A percentile compares a stretch with the other conserved stretches of the same genome.
Conservation (phyloP, 2,888 invertebrate species). For the Lithosia quadra region DNA sequence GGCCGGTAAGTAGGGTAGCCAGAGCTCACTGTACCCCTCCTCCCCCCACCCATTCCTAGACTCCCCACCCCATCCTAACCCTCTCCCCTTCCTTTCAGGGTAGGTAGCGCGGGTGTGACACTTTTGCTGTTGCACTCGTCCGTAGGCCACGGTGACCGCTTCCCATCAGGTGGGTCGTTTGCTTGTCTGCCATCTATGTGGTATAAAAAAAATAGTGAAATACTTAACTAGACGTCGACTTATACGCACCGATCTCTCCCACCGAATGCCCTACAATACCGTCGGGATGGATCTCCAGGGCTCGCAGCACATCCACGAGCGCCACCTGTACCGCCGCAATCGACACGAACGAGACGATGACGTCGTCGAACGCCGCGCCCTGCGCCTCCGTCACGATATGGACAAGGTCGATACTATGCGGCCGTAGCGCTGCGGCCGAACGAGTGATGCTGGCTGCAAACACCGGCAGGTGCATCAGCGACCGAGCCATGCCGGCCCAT, state of each 20-base stretch:
- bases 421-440: conserved; percentile 91
- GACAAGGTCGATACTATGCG: conserved; percentile 93
- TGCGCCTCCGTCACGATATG: conserved; percentile 92
- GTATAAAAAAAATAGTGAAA: too few relatives aligned
- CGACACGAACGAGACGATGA: conserved; percentile 95
- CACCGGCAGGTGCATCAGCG: conserved; percentile 93
- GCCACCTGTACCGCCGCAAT: conserved; percentile 99
- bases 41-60: too few relatives aligned
- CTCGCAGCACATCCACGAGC: conserved; percentile 94
- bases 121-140: too few relatives aligned
- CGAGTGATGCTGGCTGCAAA: conserved; percentile 93
- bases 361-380: conserved; percentile 93
- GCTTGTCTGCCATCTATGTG: too few relatives aligned
- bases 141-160: too few relatives aligned
- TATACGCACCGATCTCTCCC: conserved; percentile 91
- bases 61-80: too few relatives aligned
- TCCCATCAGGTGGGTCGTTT: too few relatives aligned
- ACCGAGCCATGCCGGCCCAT: conserved; percentile 98
- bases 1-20: too few relatives aligned
- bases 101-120: too few relatives aligned
- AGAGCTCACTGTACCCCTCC: too few relatives aligned
- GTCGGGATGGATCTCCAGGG: conserved; percentile 93
- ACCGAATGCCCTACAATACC: conserved; percentile 99
- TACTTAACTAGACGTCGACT: not conserved
- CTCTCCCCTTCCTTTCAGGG: too few relatives aligned